Evolutionary conservation across 2,888 invertebrate genomes (phyloP), one percentile per base, ranked within the genome.

Genomic region (Drosophila suboccidentalis): DNA sequence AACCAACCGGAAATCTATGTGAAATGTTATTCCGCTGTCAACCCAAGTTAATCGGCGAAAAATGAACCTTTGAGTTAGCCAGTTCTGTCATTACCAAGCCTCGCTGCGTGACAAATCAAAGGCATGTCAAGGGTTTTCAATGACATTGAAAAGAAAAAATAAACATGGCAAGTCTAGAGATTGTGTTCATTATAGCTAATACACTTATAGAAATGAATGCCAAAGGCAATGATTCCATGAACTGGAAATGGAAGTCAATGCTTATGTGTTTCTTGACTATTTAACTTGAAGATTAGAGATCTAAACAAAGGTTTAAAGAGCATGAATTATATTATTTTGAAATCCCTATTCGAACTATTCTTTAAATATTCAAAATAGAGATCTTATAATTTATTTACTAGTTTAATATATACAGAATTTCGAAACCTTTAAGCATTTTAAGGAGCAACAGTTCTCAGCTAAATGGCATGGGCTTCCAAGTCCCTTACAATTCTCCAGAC

Each of bases 401-500:
- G 15, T 0, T 36, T 6, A 50, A 15, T 41, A 2, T 0, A 49
- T 26, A 54, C 54, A 63, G 11, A 63, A 36, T 22, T 36, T 49
- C 0, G 64, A 63, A 1, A 10, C 0, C 11, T 41, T 34, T 17
- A 54, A 43, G 15, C 64, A 66, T 29, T 36, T 22, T 8, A 55
- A 17, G 1, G 43, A 43, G 22, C 66, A 66, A 63, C 66, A 55
- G 4, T 64, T 10, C 13, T 67, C 50, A 32, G 50, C 17, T 1
- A 64, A 0, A 29, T 8, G 29, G 11, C 50, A 67, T 0, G 15
- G 17, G 15, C 22, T 38, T 1, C 38, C 49, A 49, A 67, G 11
- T 4, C 19, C 29, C 0, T n/a, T 15, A 15, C 65, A 55, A 13
- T 32, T 3, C 5, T 67, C 54, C 13, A 17, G 1, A 4, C 32